Conservation (phyloP, 2,888 invertebrate genomes). For the Apamea epomidion region DNA sequence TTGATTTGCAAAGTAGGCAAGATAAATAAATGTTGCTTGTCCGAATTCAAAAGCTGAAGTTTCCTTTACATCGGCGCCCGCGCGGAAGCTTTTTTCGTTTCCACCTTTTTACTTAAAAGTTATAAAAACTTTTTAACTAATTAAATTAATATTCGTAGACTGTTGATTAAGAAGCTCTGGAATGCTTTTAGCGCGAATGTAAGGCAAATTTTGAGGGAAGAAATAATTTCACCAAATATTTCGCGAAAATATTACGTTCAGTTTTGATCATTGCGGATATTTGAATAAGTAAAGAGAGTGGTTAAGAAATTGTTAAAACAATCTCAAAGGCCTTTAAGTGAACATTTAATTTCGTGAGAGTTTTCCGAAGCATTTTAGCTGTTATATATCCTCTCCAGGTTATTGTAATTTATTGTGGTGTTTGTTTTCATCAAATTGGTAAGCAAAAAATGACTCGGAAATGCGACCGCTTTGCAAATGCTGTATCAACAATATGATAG, state of each 20-base stretch:
- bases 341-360: conserved; percentile 69
- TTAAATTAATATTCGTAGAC: conserved; percentile 86
- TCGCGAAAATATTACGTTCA: conserved; percentile 79
- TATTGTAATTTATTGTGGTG: conserved; percentile 31
- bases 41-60: conserved; percentile 75
- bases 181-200: conserved; percentile 87
- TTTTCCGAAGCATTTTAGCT: conserved; percentile 47
- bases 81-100: conserved; percentile 75
- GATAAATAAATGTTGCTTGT: conserved; percentile 67
- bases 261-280: conserved; percentile 79
- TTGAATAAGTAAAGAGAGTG: conserved; percentile 78
- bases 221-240: conserved; percentile 80
- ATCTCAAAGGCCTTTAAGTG: conserved; percentile 74
- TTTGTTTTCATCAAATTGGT: neutral
- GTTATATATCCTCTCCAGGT: conserved; percentile 30
- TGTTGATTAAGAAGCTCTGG: conserved; percentile 86
- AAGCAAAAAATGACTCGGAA: conserved; percentile 10
- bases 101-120: conserved; percentile 83
- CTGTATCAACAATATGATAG: conserved; percentile 35
- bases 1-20: conserved; percentile 75
- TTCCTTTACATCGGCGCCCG: conserved; percentile 70
- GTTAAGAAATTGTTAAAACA: conserved; percentile 76
- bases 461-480: conserved; percentile 18
- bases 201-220: conserved; percentile 74
- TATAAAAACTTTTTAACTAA: conserved; percentile 85